Evolutionary conservation across 1,140 invertebrate genomes (phyloP).

Genomic region (Diploscapter pachys): DNA sequence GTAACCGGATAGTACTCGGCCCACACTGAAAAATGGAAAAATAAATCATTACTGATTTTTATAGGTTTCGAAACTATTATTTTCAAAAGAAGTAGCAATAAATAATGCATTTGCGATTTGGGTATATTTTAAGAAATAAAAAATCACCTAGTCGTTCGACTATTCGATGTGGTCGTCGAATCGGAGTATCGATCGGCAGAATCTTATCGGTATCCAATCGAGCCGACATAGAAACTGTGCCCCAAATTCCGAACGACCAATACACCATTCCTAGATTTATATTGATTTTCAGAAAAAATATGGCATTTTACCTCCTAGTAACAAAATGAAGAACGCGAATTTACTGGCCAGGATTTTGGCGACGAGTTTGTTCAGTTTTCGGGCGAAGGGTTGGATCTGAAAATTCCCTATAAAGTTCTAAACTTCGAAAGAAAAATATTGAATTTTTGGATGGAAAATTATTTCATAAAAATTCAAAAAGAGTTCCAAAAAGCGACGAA

Average conservation of each 20-base stretch:
- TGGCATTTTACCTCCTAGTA: neutral
- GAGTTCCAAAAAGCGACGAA: conserved; percentile 12
- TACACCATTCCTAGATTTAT: conserved; percentile 27
- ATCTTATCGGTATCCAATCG: conserved; percentile 52
- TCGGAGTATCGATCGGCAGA: conserved; percentile 47
- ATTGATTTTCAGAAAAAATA: neutral
- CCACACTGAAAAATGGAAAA: conserved; percentile 40
- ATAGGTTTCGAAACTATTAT: too few species aligned
- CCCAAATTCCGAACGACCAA: conserved; percentile 50
- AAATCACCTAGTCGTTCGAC: conserved; percentile 42
- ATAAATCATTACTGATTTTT: neutral
- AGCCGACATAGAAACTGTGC: conserved; percentile 41
- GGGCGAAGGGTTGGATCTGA: conserved; percentile 6
- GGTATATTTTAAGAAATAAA: conserved; percentile 3
- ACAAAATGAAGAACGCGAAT: neutral
- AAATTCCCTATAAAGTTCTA: conserved; percentile 1
- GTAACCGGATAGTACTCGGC: conserved; percentile 58
- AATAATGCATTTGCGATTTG: neutral
- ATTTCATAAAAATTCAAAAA: neutral
- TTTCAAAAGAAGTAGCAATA: neutral
- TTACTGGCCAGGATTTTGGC: conserved; percentile 14
- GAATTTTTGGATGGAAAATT: too few species aligned
- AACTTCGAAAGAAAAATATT: neutral
- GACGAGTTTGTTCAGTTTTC: conserved; percentile 6
- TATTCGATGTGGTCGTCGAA: conserved; percentile 45